A percentile compares a stretch with the other conserved stretches of the same genome.
Evolutionary conservation across 2,797 vertebrate species (phyloP).

Genomic region (Lagodon rhomboides): DNA sequence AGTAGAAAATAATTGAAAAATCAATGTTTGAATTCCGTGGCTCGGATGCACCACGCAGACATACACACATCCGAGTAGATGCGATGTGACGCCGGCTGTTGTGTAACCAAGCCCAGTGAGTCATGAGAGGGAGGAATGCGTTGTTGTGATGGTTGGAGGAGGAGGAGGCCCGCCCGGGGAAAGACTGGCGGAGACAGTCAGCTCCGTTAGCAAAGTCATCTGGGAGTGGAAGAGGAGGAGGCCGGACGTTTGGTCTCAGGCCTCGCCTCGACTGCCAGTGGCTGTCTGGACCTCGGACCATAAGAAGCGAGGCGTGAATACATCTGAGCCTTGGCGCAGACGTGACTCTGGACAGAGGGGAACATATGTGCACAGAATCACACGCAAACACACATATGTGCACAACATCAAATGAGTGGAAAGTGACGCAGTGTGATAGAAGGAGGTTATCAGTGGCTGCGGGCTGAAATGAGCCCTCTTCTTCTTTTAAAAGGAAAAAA

Average conservation of each 20-base stretch:
- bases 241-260: constrained; percentile 68
- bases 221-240: constrained; percentile 47
- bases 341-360: constrained; percentile 44
- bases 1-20: constrained; percentile 65
- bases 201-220: constrained; percentile 72
- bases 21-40: constrained; percentile 49
- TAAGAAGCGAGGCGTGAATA: constrained; percentile 63
- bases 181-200: constrained; percentile 60
- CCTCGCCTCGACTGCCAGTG: constrained; percentile 48
- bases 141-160: constrained; percentile 69
- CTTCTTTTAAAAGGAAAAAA: neutral
- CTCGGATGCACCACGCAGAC: constrained; percentile 40
- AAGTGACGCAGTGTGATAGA: constrained; percentile 69
- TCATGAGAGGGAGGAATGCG: constrained; percentile 74
- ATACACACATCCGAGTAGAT: constrained; percentile 50
- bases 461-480: constrained; percentile 42
- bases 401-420: constrained; percentile 35
- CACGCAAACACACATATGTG: constrained; percentile 16
- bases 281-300: constrained; percentile 61
- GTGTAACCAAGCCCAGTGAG: constrained; percentile 79
- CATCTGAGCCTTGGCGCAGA: constrained; percentile 52
- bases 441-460: constrained; percentile 68
- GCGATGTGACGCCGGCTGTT: constrained; percentile 74
- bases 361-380: constrained; percentile 43
- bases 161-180: constrained; percentile 64